A percentile compares a stretch with the other conserved stretches of the same genome.
phyloP scores from a whole-genome alignment of 2,888 invertebrate species.

The Xylocampa areola region DNA sequence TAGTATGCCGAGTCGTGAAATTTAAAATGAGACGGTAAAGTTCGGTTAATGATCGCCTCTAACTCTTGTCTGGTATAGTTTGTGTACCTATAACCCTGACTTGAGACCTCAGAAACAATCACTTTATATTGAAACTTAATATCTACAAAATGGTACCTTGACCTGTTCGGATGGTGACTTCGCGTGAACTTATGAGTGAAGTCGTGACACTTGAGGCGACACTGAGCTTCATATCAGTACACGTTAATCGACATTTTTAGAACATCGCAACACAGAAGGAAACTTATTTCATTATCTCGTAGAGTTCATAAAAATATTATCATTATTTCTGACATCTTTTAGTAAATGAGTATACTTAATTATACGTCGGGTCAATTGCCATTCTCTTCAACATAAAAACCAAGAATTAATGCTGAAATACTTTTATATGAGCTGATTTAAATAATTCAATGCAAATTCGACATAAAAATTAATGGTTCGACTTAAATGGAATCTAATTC shows the following conservation, averaged over 20 bases:
- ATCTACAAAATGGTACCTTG: slow-evolving; percentile 70
- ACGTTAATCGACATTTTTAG: slow-evolving; percentile 58
- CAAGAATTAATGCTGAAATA: slow-evolving; percentile 49
- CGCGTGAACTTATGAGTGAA: slow-evolving; percentile 54
- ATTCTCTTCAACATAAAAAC: slow-evolving; percentile 50
- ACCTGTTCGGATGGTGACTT: slow-evolving; percentile 60
- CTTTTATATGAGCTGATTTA: slow-evolving; percentile 50
- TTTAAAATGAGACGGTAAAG: slow-evolving; percentile 75
- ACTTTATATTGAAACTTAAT: slow-evolving; percentile 66
- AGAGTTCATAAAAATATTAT: slow-evolving; percentile 31
- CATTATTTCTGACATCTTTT: slow-evolving; percentile 26
- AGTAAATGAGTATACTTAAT: slow-evolving; percentile 43
- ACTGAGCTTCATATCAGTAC: slow-evolving; percentile 57
- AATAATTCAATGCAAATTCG: slow-evolving; percentile 59
- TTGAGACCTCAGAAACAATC: slow-evolving; percentile 64
- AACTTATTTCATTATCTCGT: slow-evolving; percentile 15
- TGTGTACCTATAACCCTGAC: slow-evolving; percentile 66
- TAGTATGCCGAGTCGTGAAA: slow-evolving; percentile 74
- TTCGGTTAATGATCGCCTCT: slow-evolving; percentile 61
- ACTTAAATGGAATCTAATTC: slow-evolving; percentile 53
- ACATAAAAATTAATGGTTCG: slow-evolving; percentile 58
- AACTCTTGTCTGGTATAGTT: slow-evolving; percentile 37
- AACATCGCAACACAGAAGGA: slow-evolving; percentile 42
- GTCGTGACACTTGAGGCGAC: slow-evolving; percentile 67
- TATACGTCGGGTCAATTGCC: slow-evolving; percentile 42